Evolutionary conservation across 2,888 invertebrate species (phyloP), one percentile per base, ranked within the genome.

Genomic region (Sericinus montela): DNA sequence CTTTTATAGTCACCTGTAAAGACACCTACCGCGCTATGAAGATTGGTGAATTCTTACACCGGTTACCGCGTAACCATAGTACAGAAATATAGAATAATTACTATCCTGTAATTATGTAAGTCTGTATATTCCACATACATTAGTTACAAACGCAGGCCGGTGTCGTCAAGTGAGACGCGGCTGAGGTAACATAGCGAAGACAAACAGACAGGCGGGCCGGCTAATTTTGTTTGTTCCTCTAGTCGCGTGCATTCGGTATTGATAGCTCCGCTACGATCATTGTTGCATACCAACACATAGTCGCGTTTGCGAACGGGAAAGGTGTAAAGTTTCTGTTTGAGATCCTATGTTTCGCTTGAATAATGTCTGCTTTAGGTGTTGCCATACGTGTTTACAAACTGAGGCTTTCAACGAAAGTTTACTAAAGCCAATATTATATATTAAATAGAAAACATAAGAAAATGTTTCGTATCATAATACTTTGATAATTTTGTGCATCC

Each of bases 191-290:
- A 72, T 63, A 64, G n/a, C 66, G 60, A 65, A 58, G 56, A 64
- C 75, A 78, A 74, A 78, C 72, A 73, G 51, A 60, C 70, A 63
- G 63, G 58, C 62, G 65, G 60, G 62, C 60, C 67, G 58, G 73
- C 75, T 80, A 77, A 80, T 79, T 76, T 72, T 79, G 68, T 81
- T 80, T 77, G 78, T 80, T 80, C 80, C 80, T 73, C 62, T 64
- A 55, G 59, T 64, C 67, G 57, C 54, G 53, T 61, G 30, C 30
- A 30, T 25, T 25, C 6, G 11, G 56, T 64, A 65, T 67, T 69
- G 65, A 67, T 65, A 61, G 62, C 58, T 58, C 58, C 55, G 59
- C 19, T 16, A n/a, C 56, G 54, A 60, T 60, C 53, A 57, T 55
- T 54, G 57, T 58, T 54, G 57, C 52, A 58, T 45, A 34, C 16